phyloP scores from a whole-genome alignment of 2,888 invertebrate species.

The Plebejus anna region DNA sequence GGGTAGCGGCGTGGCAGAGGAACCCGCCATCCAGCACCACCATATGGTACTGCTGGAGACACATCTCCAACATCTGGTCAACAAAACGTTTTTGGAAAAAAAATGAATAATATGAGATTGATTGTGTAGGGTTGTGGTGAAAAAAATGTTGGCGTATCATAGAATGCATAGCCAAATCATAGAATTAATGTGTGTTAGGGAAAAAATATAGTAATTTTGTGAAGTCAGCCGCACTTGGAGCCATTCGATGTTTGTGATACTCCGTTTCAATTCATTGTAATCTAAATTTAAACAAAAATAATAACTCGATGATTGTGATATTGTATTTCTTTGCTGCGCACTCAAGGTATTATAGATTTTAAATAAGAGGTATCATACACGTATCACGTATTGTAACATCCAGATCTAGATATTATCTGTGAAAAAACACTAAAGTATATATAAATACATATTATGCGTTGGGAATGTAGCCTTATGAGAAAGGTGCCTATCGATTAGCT shows the following conservation, averaged over 20 bases:
- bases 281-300: neutral
- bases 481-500: neutral
- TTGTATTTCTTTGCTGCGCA: too few species aligned
- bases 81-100: neutral
- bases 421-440: too few species aligned
- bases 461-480: too few species aligned
- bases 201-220: neutral
- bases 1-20: slow-evolving; percentile 82
- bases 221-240: neutral
- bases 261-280: neutral
- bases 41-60: slow-evolving; percentile 85
- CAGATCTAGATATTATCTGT: too few species aligned
- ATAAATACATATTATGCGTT: too few species aligned
- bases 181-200: too few species aligned
- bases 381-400: too few species aligned
- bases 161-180: too few species aligned
- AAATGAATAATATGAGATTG: neutral
- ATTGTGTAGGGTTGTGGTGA: neutral
- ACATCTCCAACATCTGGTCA: slow-evolving; percentile 86
- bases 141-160: too few species aligned
- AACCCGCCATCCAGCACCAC: slow-evolving; percentile 87
- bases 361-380: too few species aligned
- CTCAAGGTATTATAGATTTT: too few species aligned
- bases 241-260: neutral
- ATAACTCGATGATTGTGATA: too few species aligned